Percentiles rank a stretch among this genome's conserved stretches.
Conservation (phyloP, 2,113 vertebrate species). For the Casuarius casuarius region DNA sequence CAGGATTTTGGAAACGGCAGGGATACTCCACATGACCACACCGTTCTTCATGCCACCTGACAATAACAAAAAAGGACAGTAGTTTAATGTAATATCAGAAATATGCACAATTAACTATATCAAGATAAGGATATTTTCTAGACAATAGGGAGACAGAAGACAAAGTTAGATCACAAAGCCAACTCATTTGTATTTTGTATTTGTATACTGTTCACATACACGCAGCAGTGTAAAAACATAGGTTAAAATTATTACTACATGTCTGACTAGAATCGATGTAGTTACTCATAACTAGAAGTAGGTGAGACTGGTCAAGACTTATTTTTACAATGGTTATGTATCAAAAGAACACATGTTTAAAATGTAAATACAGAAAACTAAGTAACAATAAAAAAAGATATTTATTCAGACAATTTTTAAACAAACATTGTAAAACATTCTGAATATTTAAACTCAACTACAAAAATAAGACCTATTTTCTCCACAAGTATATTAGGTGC, state of each 20-base stretch:
- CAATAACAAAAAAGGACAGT: not conserved
- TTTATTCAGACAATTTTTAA: not conserved
- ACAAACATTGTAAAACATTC: not conserved
- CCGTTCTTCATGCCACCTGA: conserved; percentile 63
- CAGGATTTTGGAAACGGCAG: conserved; percentile 85
- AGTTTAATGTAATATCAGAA: not conserved
- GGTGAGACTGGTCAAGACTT: not conserved
- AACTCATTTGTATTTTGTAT: not conserved
- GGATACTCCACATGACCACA: conserved; percentile 91
- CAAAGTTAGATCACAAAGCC: not conserved
- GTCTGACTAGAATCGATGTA: not conserved
- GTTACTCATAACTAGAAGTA: not conserved
- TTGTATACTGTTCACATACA: not conserved
- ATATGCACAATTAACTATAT: not conserved
- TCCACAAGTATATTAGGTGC: not conserved
- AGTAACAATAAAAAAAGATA: not conserved
- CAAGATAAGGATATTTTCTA: not conserved
- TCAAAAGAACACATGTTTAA: not conserved
- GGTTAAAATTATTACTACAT: not conserved
- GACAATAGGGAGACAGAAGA: not conserved
- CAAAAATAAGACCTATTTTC: not conserved
- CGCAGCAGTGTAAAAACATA: not conserved
- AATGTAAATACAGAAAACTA: not conserved
- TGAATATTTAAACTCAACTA: not conserved
- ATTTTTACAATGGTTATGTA: not conserved